Conservation (phyloP, 2,797 vertebrate species). For the Lophius americanus region DNA sequence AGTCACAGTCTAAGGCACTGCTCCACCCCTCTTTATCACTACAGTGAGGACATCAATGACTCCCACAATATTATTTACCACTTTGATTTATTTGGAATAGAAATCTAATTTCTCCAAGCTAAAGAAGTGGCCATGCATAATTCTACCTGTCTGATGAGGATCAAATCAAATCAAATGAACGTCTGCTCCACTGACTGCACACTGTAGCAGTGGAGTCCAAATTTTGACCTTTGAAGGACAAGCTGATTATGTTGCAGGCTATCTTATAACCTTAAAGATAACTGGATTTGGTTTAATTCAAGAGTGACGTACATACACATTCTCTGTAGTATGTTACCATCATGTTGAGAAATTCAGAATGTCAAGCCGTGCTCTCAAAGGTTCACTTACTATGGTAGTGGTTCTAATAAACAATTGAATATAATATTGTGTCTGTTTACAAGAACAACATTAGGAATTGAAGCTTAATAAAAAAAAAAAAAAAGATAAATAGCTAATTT, state of each 20-base stretch:
- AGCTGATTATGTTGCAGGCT: not conserved
- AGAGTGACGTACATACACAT: not conserved
- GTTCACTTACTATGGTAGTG: slow-evolving; percentile 20
- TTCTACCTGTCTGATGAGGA: not conserved
- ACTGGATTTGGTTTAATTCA: too few relatives aligned
- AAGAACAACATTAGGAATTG: slow-evolving; percentile 22
- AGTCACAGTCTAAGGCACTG: slow-evolving; percentile 80
- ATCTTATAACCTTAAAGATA: not conserved
- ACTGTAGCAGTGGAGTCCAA: slow-evolving; percentile 8
- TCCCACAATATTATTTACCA: slow-evolving; percentile 11
- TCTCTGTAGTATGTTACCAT: slow-evolving; percentile 10
- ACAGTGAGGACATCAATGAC: slow-evolving; percentile 32
- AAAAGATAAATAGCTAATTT: slow-evolving; percentile 22
- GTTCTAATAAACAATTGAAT: slow-evolving; percentile 27
- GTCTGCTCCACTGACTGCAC: not conserved
- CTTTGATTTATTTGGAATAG: slow-evolving; percentile 24
- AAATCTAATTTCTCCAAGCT: slow-evolving; percentile 17
- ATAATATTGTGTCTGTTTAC: slow-evolving; percentile 14
- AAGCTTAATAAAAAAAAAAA: slow-evolving; percentile 40
- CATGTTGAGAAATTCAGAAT: slow-evolving; percentile 22
- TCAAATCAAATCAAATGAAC: not conserved
- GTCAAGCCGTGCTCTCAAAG: slow-evolving; percentile 9
- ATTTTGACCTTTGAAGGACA: not conserved
- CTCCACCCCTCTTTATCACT: slow-evolving; percentile 58
- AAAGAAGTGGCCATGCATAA: slow-evolving; percentile 10